Evolutionary conservation across 2,888 invertebrate species (phyloP).

Genomic region (Ypsolopha scabrella): DNA sequence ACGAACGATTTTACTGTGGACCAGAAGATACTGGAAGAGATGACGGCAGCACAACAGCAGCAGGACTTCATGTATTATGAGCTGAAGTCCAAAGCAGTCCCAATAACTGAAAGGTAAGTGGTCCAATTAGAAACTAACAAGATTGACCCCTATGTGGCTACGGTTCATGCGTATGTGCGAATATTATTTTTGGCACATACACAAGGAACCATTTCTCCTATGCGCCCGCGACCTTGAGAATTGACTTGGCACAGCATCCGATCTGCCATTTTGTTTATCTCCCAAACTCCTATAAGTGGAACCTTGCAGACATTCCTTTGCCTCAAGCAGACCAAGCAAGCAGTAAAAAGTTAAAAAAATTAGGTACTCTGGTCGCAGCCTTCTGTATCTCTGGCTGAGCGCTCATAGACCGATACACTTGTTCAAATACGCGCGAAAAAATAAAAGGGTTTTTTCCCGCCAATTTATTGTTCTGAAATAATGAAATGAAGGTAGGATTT

Average conservation of each 20-base stretch:
- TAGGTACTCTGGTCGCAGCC: no score
- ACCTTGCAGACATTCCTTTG: no score
- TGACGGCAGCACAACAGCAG: conserved; percentile 63
- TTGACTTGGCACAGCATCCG: conserved; percentile 61
- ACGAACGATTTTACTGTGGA: conserved; percentile 65
- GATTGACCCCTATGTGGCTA: conserved; percentile 20
- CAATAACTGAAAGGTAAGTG: conserved; percentile 69
- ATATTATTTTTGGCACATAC: conserved; percentile 47
- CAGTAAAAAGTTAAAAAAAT: no score
- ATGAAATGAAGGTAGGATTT: no score
- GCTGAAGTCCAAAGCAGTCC: conserved; percentile 71
- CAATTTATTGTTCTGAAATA: no score
- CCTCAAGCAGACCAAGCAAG: no score
- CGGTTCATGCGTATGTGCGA: conserved; percentile 10
- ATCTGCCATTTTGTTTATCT: conserved; percentile 46
- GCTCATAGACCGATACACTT: no score
- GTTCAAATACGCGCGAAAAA: no score
- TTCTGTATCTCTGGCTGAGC: no score
- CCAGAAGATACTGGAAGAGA: conserved; percentile 66
- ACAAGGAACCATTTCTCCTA: conserved; percentile 57
- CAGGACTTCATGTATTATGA: conserved; percentile 75
- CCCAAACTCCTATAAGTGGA: conserved; percentile 1
- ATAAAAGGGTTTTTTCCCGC: no score
- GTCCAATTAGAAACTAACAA: conserved; percentile 16
- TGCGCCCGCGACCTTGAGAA: conserved; percentile 54